Percentiles rank a stretch among this genome's conserved stretches.
Evolutionary conservation across 2,797 vertebrate species (phyloP).

Genomic region (Champsocephalus esox): DNA sequence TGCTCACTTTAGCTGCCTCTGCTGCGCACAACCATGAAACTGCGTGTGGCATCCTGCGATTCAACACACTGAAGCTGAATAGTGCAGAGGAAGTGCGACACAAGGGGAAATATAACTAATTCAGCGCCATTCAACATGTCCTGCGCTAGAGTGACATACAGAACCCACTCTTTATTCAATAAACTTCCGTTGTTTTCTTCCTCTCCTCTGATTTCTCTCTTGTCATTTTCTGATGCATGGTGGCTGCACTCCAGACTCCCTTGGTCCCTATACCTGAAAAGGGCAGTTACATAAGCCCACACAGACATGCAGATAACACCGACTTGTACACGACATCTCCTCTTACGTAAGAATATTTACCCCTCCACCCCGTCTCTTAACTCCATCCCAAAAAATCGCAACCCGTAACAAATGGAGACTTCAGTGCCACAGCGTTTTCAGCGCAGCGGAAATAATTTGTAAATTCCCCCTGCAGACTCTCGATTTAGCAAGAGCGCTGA

Average conservation of each 20-base stretch:
- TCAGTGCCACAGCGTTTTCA: constrained; percentile 62
- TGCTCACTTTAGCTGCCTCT: constrained; percentile 64
- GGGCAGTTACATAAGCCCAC: constrained; percentile 62
- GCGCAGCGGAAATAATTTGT: constrained; percentile 77
- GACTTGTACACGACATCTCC: constrained; percentile 29
- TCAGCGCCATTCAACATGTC: constrained; percentile 71
- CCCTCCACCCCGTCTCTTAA: constrained; percentile 25
- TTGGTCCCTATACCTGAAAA: constrained; percentile 56
- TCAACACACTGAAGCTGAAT: constrained; percentile 78
- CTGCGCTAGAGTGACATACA: constrained; percentile 62
- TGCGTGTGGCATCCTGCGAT: constrained; percentile 77
- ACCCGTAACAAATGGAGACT: constrained; percentile 61
- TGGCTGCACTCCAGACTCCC: constrained; percentile 64
- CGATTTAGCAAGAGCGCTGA: constrained; percentile 69
- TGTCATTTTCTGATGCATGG: constrained; percentile 63
- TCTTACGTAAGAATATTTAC: constrained; percentile 67
- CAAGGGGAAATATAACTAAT: constrained; percentile 75
- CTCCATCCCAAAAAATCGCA: constrained; percentile 54
- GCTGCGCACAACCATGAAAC: constrained; percentile 75
- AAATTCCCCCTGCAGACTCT: constrained; percentile 73
- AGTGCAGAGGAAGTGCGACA: constrained; percentile 74
- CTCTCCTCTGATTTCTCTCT: constrained; percentile 54
- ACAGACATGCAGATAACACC: constrained; percentile 16
- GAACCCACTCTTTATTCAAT: constrained; percentile 62
- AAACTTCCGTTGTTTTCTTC: constrained; percentile 43